These are phyloP conservation scores for Litoditis marina DNA, from an alignment of 2,888 invertebrate species.

Conservation along the genomic window DNA sequence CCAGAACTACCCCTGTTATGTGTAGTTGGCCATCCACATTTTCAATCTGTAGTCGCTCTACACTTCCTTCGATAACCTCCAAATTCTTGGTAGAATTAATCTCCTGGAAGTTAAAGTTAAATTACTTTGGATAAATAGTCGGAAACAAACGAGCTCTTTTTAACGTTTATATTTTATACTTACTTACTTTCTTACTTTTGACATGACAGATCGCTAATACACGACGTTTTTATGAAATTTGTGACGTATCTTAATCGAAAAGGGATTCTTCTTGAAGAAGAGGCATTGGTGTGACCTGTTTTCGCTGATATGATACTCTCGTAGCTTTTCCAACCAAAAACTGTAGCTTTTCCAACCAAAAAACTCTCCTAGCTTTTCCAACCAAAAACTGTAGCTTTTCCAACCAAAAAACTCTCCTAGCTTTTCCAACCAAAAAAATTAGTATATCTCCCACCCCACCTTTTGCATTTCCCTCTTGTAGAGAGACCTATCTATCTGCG, in stretches of 20 bases:
- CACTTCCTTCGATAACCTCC: conserved; percentile 72
- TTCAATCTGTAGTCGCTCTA: conserved; percentile 75
- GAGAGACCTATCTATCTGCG: conserved; percentile 79
- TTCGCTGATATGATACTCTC: no score
- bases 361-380: no score
- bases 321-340: no score
- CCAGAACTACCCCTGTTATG: conserved; percentile 29
- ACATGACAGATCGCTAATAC: no score
- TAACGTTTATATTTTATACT: neutral
- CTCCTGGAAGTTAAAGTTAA: conserved; percentile 65
- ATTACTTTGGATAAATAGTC: neutral
- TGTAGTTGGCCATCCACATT: conserved; percentile 20
- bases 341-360: no score
- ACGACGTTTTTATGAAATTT: no score
- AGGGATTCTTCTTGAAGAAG: no score
- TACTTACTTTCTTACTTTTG: conserved; percentile 20
- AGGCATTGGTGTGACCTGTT: no score
- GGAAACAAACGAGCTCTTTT: no score
- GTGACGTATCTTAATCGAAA: no score
- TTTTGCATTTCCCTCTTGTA: conserved; percentile 76
- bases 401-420: no score
- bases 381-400: no score
- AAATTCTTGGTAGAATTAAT: conserved; percentile 65
- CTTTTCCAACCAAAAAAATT: neutral
- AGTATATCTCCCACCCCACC: conserved; percentile 20